Evolutionary conservation across 2,888 invertebrate species (phyloP).

Genomic region (Agonopterix arenella): DNA sequence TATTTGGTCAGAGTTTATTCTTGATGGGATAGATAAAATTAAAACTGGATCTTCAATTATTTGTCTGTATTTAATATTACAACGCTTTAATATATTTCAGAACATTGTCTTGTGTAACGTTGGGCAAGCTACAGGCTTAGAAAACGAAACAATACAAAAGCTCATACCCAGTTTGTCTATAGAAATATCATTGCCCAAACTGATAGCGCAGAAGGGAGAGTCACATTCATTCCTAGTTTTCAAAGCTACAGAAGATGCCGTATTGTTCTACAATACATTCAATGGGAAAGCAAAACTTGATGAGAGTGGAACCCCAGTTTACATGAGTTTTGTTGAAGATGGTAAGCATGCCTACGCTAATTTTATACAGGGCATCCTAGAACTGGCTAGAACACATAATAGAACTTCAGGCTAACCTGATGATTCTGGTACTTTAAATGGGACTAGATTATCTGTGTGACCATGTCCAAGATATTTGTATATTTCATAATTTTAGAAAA

Average conservation of each 20-base stretch:
- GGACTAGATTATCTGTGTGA: too few species aligned
- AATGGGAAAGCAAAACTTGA: constrained; percentile 78
- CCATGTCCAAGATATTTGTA: too few species aligned
- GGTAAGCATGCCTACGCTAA: constrained; percentile 51
- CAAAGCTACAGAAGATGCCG: constrained; percentile 62
- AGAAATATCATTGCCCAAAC: constrained; percentile 74
- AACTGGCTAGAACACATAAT: too few species aligned
- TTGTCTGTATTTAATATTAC: too few species aligned
- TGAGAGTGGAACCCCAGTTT: constrained; percentile 78
- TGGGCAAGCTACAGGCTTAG: constrained; percentile 88
- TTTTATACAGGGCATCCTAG: constrained; percentile 4
- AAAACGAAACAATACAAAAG: constrained; percentile 78
- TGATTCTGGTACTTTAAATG: too few species aligned
- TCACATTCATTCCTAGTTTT: constrained; percentile 88
- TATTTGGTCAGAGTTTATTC: too few species aligned
- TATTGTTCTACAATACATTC: constrained; percentile 70
- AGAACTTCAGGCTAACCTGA: too few species aligned
- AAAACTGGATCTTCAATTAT: too few species aligned
- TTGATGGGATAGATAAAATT: too few species aligned
- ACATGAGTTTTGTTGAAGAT: constrained; percentile 79
- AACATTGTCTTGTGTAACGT: constrained; percentile 89
- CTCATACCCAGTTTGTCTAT: constrained; percentile 73
- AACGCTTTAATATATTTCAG: constrained; percentile 62
- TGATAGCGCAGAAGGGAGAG: constrained; percentile 86
- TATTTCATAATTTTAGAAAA: too few species aligned